Evolutionary conservation across 2,888 invertebrate genomes (phyloP), one percentile per base, ranked within the genome.

Genomic region (Tachystola acroxantha): DNA sequence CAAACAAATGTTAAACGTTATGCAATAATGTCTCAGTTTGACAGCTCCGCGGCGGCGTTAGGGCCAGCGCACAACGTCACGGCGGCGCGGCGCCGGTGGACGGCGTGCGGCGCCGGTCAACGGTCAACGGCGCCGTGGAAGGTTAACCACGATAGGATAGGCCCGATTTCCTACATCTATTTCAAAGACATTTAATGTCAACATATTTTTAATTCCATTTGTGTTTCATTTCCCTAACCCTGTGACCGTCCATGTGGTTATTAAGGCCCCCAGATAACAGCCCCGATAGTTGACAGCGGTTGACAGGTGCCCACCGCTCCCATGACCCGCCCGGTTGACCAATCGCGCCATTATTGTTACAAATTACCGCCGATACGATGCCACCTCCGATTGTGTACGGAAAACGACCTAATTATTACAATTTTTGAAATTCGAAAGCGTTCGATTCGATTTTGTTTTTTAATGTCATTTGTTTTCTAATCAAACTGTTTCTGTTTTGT

Each of bases 241-340:
- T 28, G 26, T 26, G 28, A 28, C 28, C 28, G 28, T 28, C 28
- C 28, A 12, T 16, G 29, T 30, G 29, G 14, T n/a, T 30, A 14
- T 14, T 30, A 30, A 16, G 24, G 24, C 14, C 11, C 37, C 57
- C 53, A 56, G 72, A 68, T 69, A 68, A 65, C 56, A 53, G 41
- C 43, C 36, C 47, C 54, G 69, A 72, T 70, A 64, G 63, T 57
- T 64, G 71, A 70, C 73, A 69, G 50, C 64, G 65, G 64, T 52
- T 65, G 74, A 74, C 77, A 75, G 76, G 69, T 74, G 75, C 51
- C 43, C 49, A 32, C 39, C 52, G 64, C 63, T 78, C 77, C 75
- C 74, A 71, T 71, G 68, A 67, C 66, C 69, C 63, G 59, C 40
- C 24, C 22, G 22, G 6, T 22, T 66, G 70, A 68, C 73, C 74